These are phyloP conservation scores for Parelbella ahira DNA, from an alignment of 2,888 invertebrate species.

Conservation along the genomic window DNA sequence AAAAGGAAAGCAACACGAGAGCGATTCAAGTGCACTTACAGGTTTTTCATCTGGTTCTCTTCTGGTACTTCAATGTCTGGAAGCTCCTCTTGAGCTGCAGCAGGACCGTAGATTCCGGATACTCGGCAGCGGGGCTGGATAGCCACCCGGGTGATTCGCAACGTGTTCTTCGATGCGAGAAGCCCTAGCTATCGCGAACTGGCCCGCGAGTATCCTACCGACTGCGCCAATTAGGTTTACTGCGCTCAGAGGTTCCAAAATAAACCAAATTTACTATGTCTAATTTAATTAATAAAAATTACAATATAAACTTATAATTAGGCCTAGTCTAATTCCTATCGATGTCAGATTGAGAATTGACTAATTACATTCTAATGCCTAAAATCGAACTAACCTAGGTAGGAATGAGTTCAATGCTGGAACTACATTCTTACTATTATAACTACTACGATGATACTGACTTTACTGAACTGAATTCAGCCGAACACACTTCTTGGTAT, in stretches of 20 bases:
- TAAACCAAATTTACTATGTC: conserved; percentile 7
- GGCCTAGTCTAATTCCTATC: too few relatives aligned
- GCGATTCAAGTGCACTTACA: conserved; percentile 19
- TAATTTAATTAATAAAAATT: conserved; percentile 5
- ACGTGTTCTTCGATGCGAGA: conserved; percentile 9
- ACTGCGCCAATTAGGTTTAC: conserved; percentile 21
- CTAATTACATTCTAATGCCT: too few relatives aligned
- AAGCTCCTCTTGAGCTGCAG: conserved; percentile 6
- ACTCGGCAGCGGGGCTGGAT: conserved; percentile 9
- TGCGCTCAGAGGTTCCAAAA: conserved; percentile 14
- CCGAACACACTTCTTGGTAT: too few relatives aligned
- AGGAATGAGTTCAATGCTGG: too few relatives aligned
- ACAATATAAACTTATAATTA: not conserved
- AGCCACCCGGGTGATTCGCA: conserved; percentile 12
- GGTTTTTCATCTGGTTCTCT: conserved; percentile 10
- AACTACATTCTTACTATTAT: too few relatives aligned
- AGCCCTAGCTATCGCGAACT: conserved; percentile 15
- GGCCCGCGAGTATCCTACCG: conserved; percentile 19
- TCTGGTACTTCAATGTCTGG: conserved; percentile 9
- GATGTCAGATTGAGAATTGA: too few relatives aligned
- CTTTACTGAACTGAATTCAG: too few relatives aligned
- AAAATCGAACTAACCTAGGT: too few relatives aligned
- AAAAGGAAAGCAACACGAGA: conserved; percentile 17
- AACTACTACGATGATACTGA: too few relatives aligned
- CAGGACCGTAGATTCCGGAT: conserved; percentile 13